A percentile compares a stretch with the other conserved stretches of the same genome.
Evolutionary conservation across 2,888 invertebrate species (phyloP).

Genomic region (Drosophila dives): DNA sequence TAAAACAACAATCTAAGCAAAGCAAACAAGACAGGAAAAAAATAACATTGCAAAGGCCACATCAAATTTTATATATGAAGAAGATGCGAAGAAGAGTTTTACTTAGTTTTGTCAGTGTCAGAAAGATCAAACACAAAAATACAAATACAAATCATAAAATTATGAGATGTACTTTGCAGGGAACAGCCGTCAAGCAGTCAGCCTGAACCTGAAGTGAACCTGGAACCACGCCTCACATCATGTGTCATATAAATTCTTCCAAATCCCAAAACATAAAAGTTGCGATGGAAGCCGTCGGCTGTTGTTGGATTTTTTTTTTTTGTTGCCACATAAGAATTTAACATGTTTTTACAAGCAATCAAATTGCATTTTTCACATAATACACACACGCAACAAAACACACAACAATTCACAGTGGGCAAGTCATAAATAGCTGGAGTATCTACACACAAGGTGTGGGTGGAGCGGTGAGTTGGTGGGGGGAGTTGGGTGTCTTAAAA

Average conservation of each 20-base stretch:
- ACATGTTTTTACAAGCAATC: constrained; percentile 83
- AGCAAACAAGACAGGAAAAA: constrained; percentile 8
- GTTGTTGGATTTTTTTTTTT: constrained; percentile 24
- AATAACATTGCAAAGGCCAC: constrained; percentile 30
- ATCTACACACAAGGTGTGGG: not conserved
- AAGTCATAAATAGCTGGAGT: constrained; percentile 48
- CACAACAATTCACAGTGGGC: constrained; percentile 28
- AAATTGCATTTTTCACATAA: constrained; percentile 84
- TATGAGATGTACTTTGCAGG: constrained; percentile 27
- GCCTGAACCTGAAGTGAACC: constrained; percentile 21
- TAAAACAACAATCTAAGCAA: constrained; percentile 37
- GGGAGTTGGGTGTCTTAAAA: not conserved
- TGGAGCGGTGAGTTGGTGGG: not conserved
- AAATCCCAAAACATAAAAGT: constrained; percentile 66
- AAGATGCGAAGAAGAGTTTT: constrained; percentile 31
- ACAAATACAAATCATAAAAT: constrained; percentile 53
- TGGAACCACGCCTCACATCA: constrained; percentile 48
- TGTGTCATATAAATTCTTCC: constrained; percentile 71
- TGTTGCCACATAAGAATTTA: constrained; percentile 71
- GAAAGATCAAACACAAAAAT: constrained; percentile 50
- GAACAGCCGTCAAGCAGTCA: not conserved
- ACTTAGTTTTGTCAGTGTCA: constrained; percentile 26
- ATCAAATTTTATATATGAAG: constrained; percentile 19
- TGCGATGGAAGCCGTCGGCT: constrained; percentile 24
- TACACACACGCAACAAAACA: constrained; percentile 39